Base-by-base conservation (phyloP, 2,113 vertebrate genomes). In the Pipra filicauda region DNA sequence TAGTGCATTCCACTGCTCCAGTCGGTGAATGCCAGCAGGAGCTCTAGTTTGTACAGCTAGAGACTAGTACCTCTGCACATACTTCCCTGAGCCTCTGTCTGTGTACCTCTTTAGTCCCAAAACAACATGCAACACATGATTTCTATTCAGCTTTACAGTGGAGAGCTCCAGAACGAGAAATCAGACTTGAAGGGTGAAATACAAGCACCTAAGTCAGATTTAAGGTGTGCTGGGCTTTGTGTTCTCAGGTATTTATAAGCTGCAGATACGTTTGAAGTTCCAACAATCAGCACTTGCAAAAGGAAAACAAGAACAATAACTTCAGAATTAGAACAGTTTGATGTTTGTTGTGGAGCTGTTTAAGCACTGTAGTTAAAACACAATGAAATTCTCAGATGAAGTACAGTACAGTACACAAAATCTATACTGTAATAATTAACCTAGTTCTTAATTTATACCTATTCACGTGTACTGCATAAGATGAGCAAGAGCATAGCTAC, bases 161-260 rank as follows among this genome's bases (percentile, higher is more conserved):
- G 27, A 87, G 77, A 80, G 21, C 35, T 73, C 51, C 54, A 80
- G 62, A 91, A 51, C 41, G 41, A 88, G 71, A 86, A 90, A 79
- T 62, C 55, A 44, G 55, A 37, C 33, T 51, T 51, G 15, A 39
- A 44, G 57, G 48, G 39, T 31, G 18, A 80, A 84, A 77, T 71
- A 74, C 39, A 41, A 87, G 44, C 59, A 59, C 30, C 5, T 1
- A 83, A 80, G 19, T 67, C 43, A 67, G 37, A 59, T 62, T 88
- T 79, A 31, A 73, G 26, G 51, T 15, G 4, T n/a, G 75, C 76
- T 78, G 35, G 64, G 33, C 13, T 90, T 86, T 93, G 35, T 65
- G 24, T 73, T 88, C 54, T 70, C 33, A 49, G 57, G 49, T 24
- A n/a, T 76, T 73, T 85, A 49, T 74, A 88, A 90, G 30, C 24